phyloP scores from a whole-genome alignment of 2,113 vertebrate genomes.

The Gnathonemus longibarbis region DNA sequence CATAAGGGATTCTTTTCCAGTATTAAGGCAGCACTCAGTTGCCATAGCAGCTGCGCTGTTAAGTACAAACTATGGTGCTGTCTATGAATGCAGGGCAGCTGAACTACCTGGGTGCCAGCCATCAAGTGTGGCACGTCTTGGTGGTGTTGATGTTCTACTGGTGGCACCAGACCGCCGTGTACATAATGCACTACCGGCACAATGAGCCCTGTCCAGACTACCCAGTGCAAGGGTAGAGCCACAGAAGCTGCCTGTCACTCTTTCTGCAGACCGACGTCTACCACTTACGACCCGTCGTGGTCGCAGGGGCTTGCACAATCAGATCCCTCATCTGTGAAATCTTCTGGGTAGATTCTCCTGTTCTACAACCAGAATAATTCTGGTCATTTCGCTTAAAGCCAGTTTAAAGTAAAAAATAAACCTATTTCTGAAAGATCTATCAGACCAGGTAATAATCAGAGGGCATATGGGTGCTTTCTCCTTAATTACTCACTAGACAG shows the following conservation, averaged over 20 bases:
- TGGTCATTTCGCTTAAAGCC: not conserved
- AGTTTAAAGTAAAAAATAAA: not conserved
- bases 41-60: not conserved
- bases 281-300: not conserved
- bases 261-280: not conserved
- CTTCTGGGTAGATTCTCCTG: not conserved
- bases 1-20: not conserved
- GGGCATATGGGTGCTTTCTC: not conserved
- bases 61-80: not conserved
- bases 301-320: not conserved
- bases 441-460: not conserved
- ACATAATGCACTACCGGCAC: conserved; percentile 89
- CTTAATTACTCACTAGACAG: not conserved
- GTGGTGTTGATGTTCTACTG: conserved; percentile 97
- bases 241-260: not conserved
- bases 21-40: not conserved
- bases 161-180: conserved; percentile 92
- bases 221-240: conserved; percentile 23
- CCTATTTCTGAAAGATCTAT: not conserved
- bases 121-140: conserved; percentile 95
- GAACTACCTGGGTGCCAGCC: conserved; percentile 95
- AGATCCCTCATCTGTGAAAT: not conserved
- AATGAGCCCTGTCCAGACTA: conserved; percentile 70
- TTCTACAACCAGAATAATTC: not conserved
- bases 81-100: conserved; percentile 70